Conservation (phyloP, 2,888 invertebrate genomes). For the Amphipoea lucens region DNA sequence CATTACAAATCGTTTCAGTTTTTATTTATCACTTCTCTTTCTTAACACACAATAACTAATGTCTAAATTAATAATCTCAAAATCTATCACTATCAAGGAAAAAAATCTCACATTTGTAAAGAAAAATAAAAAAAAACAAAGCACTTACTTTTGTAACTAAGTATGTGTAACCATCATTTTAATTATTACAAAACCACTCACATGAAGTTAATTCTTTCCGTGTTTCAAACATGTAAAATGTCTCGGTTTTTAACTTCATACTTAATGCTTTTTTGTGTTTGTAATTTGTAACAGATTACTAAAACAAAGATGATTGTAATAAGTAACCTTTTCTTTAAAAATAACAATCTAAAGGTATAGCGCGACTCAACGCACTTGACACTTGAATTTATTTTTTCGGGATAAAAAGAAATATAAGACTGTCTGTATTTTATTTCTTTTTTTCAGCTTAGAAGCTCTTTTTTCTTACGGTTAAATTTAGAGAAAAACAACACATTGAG, state of each 20-base stretch:
- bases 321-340: neutral
- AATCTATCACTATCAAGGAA: slow-evolving; percentile 15
- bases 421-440: neutral
- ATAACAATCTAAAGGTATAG: neutral
- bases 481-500: too few relatives aligned
- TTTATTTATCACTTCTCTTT: neutral
- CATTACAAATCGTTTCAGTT: slow-evolving; percentile 1
- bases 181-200: slow-evolving; percentile 26
- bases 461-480: neutral
- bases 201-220: neutral
- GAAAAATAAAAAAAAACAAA: slow-evolving; percentile 32
- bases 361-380: neutral
- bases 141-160: slow-evolving; percentile 29
- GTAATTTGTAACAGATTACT: neutral
- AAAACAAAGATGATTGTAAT: neutral
- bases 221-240: slow-evolving; percentile 7
- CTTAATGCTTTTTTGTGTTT: neutral
- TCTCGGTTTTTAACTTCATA: neutral
- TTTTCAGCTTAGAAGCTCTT: too few relatives aligned
- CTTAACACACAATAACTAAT: neutral
- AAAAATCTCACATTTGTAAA: slow-evolving; percentile 26
- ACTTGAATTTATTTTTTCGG: neutral
- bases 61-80: slow-evolving; percentile 4
- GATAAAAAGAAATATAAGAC: neutral
- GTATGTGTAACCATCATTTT: slow-evolving; percentile 20